Conservation (phyloP, 2,888 invertebrate species). For the Cenopis cana region DNA sequence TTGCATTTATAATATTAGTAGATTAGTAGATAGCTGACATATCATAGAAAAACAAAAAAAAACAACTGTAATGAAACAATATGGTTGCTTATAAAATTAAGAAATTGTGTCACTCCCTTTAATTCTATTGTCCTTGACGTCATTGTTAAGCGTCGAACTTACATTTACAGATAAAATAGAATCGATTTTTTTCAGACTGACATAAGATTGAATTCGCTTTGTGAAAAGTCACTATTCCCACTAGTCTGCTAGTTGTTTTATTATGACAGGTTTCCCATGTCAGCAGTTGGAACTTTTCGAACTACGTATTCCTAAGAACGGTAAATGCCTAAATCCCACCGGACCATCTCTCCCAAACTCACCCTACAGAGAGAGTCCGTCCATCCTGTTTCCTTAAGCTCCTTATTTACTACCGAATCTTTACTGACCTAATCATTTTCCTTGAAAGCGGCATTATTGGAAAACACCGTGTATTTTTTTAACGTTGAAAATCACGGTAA, state of each 20-base stretch:
- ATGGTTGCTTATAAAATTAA: too few relatives aligned
- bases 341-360: constrained; percentile 1
- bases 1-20: too few relatives aligned
- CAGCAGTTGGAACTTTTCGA: not conserved
- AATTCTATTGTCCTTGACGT: too few relatives aligned
- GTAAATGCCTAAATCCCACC: not conserved
- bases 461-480: constrained; percentile 18
- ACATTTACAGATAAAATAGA: too few relatives aligned
- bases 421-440: constrained; percentile 65
- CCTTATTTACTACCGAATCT: constrained; percentile 69
- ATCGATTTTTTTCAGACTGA: too few relatives aligned
- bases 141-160: too few relatives aligned
- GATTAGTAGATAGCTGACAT: too few relatives aligned
- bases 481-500: not conserved
- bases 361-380: constrained; percentile 55
- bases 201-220: too few relatives aligned
- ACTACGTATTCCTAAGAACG: not conserved
- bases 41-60: too few relatives aligned
- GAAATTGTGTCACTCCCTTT: too few relatives aligned
- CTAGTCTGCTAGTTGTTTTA: not conserved
- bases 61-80: too few relatives aligned
- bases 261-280: not conserved
- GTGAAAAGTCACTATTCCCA: too few relatives aligned
- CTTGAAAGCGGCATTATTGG: constrained; percentile 46
- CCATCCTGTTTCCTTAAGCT: constrained; percentile 65